Evolutionary conservation across 53 echinoderm and acorn worm species (phyloP), one percentile per base, ranked within the genome.

Genomic region (Stichopus horrens): DNA sequence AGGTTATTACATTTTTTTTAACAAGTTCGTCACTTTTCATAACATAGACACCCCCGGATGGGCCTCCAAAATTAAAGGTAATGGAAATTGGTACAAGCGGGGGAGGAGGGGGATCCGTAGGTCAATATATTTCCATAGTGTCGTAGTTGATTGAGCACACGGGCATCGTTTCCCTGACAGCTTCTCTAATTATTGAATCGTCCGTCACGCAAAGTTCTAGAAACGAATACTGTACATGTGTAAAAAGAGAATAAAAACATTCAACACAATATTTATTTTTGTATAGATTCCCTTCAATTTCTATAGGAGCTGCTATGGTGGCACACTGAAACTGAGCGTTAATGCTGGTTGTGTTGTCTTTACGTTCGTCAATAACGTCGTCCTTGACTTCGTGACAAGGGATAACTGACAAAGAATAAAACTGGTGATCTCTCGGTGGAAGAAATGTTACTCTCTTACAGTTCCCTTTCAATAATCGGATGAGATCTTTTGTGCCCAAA

Each of bases 61-160:
- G 59, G 20, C 83, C 57, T 19, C 83, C 83, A 57, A 83, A 83
- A 57, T 83, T 55, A 21, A 83, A 83, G 21, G 83, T 83, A n/a
- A n/a, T 83, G 10, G 83, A 83, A 21, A 83, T 83, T 18, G 83
- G 83, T 1, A 83, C 83, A n/a, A n/a, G n/a, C n/a, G n/a, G n/a
- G n/a, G n/a, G n/a, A n/a, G n/a, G 81, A 2, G 83, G 83, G 8
- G 57, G 77, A 4, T 77, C 57, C 6, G 83, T n/a, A 20, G 83
- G 19, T 57, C 19, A 58, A 19, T 58, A 56, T 7, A 59, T 57
- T 57, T 11, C 0, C 7, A 20, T 58, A 18, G n/a, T 55, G 18
- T 56, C 19, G 19, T 83, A 53, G 1, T 2, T 4, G 18, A 54
- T 20, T 57, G 19, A 18, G 2, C 5, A 13, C 23, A n/a, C n/a